Conservation (phyloP, 2,797 vertebrate genomes). For the Diplodus sargus region DNA sequence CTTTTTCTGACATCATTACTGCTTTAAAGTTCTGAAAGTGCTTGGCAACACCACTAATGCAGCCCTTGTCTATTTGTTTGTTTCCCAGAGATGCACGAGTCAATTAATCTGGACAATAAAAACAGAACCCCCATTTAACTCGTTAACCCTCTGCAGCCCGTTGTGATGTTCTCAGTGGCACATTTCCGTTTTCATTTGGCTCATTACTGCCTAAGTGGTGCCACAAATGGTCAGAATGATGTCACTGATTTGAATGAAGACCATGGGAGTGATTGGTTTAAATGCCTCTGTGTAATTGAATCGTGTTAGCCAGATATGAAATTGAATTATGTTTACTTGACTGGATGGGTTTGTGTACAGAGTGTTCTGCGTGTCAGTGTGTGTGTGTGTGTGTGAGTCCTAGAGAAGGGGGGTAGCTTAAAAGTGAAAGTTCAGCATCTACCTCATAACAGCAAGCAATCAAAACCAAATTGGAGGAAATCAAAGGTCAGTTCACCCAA, state of each 20-base stretch:
- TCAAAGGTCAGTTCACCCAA: slow-evolving; percentile 29
- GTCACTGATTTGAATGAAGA: slow-evolving; percentile 84
- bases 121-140: slow-evolving; percentile 77
- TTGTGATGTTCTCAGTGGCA: slow-evolving; percentile 74
- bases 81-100: slow-evolving; percentile 55
- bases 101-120: slow-evolving; percentile 76
- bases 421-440: slow-evolving; percentile 40
- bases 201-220: slow-evolving; percentile 83
- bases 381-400: slow-evolving; percentile 14
- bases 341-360: slow-evolving; percentile 74
- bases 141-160: slow-evolving; percentile 71
- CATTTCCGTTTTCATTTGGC: slow-evolving; percentile 84
- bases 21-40: slow-evolving; percentile 42
- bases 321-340: slow-evolving; percentile 86
- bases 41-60: slow-evolving; percentile 36
- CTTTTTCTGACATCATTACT: slow-evolving; percentile 22
- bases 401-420: slow-evolving; percentile 6
- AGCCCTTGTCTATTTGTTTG: slow-evolving; percentile 63
- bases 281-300: slow-evolving; percentile 85
- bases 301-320: slow-evolving; percentile 84
- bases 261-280: slow-evolving; percentile 84
- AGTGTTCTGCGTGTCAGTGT: slow-evolving; percentile 44
- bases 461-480: slow-evolving; percentile 46
- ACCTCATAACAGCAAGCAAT: slow-evolving; percentile 54
- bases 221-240: slow-evolving; percentile 84